These are phyloP conservation scores for Sylvia borin DNA, from an alignment of 2,797 vertebrate genomes.

Conservation along the genomic window DNA sequence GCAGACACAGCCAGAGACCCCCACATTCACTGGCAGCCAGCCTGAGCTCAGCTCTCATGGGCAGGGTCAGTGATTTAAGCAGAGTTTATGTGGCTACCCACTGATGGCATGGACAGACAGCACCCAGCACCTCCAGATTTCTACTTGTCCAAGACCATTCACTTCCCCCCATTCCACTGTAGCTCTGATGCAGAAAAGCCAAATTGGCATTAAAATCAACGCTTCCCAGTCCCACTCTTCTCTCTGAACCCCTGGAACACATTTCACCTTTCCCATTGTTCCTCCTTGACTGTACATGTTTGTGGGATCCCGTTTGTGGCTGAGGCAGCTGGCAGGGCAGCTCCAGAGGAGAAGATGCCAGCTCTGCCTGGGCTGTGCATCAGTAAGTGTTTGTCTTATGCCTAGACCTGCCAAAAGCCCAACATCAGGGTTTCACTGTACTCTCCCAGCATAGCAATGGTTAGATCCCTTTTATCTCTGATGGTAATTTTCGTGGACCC, in stretches of 20 bases:
- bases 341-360: slow-evolving; percentile 49
- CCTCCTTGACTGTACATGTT: slow-evolving; percentile 37
- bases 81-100: not conserved
- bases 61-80: not conserved
- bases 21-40: not conserved
- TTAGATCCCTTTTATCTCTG: slow-evolving; percentile 61
- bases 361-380: slow-evolving; percentile 14
- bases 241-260: not conserved
- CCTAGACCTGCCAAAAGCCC: slow-evolving; percentile 64
- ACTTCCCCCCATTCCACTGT: rapidly evolving
- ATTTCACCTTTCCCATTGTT: slow-evolving; percentile 40
- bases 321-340: slow-evolving; percentile 60
- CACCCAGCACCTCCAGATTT: not conserved
- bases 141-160: not conserved
- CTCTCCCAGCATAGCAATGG: slow-evolving; percentile 54
- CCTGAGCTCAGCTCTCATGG: not conserved
- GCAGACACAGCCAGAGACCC: not conserved
- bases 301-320: slow-evolving; percentile 49
- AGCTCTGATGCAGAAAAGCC: not conserved
- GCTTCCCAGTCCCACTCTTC: not conserved
- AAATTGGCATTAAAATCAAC: not conserved
- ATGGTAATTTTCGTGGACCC: slow-evolving; percentile 47
- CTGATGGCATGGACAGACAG: rapidly evolving
- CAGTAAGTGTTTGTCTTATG: slow-evolving; percentile 33
- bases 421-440: slow-evolving; percentile 36